These are phyloP conservation scores for Chelonoidis abingdonii DNA, from an alignment of 2,113 vertebrate species.

Conservation along the genomic window DNA sequence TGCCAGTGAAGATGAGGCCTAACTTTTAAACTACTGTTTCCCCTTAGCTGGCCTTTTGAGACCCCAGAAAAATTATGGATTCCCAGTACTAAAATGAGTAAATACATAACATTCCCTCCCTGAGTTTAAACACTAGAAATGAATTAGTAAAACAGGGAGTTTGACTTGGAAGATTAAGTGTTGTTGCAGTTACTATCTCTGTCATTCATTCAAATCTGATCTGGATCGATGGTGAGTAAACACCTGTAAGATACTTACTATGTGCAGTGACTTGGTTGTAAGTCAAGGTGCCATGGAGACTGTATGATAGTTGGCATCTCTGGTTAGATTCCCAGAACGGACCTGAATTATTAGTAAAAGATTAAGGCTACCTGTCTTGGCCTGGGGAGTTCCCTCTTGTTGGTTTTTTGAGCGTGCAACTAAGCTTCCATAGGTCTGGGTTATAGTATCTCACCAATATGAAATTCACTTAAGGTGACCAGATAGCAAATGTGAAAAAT, in stretches of 20 bases:
- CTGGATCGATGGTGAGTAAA: neutral
- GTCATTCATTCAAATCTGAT: neutral
- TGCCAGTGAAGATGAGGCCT: no score
- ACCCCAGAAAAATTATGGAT: neutral
- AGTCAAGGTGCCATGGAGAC: rapidly evolving
- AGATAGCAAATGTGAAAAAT: no score
- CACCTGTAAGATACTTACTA: neutral
- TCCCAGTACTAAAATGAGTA: neutral
- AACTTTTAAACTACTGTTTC: neutral
- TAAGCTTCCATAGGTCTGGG: neutral
- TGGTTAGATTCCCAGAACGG: neutral
- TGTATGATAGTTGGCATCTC: neutral
- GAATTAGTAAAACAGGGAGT: neutral
- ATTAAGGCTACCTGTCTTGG: neutral
- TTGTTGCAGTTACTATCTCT: neutral
- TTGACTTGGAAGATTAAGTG: neutral
- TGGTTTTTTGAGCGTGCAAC: rapidly evolving
- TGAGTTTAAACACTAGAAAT: constrained; percentile 1
- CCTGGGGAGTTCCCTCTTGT: neutral
- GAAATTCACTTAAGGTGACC: neutral
- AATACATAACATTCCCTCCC: neutral
- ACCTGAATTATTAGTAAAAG: neutral
- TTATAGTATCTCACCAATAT: rapidly evolving
- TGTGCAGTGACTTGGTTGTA: neutral
- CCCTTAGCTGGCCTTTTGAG: neutral